A percentile compares a stretch with the other conserved stretches of the same genome.
Evolutionary conservation across 2,888 invertebrate species (phyloP).

Genomic region (Ectemnius lituratus): DNA sequence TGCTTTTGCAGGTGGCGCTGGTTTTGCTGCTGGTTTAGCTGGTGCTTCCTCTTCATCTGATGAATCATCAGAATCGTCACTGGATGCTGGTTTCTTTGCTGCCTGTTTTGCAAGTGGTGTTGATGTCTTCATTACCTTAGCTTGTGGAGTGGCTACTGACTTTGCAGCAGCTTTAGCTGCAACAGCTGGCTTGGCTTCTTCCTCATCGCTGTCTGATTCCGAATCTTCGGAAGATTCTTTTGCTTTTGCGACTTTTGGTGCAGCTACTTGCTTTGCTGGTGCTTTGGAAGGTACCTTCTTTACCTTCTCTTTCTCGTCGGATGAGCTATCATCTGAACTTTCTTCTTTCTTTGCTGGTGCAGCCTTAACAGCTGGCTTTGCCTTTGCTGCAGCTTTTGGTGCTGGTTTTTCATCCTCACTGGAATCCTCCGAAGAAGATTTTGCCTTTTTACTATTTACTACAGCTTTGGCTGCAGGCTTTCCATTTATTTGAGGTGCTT

Average conservation of each 20-base stretch:
- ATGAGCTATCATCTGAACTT: constrained; percentile 69
- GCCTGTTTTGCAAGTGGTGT: constrained; percentile 23
- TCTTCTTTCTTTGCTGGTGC: constrained; percentile 68
- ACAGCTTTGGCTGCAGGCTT: constrained; percentile 49
- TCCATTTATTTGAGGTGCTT: constrained; percentile 64
- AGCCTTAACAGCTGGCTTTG: constrained; percentile 54
- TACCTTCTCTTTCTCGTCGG: constrained; percentile 51
- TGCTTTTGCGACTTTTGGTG: constrained; percentile 48
- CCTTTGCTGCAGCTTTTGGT: constrained; percentile 52
- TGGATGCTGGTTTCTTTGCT: constrained; percentile 67
- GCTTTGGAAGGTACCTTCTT: constrained; percentile 34
- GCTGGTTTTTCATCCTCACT: constrained; percentile 65
- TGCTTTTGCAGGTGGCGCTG: constrained; percentile 38
- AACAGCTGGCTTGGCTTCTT: constrained; percentile 67
- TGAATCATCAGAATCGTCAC: constrained; percentile 48
- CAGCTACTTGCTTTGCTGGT: constrained; percentile 36
- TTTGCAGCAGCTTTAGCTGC: constrained; percentile 14
- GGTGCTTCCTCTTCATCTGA: constrained; percentile 59
- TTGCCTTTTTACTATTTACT: constrained; percentile 48
- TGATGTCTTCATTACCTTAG: constrained; percentile 28
- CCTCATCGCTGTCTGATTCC: constrained; percentile 74
- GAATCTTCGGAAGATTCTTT: constrained; percentile 65
- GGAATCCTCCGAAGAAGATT: constrained; percentile 66
- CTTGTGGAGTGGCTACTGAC: constrained; percentile 3
- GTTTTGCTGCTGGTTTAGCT: constrained; percentile 6